Evolutionary conservation across 2,888 invertebrate species (phyloP).

Genomic region (Chaetoderma sp.): DNA sequence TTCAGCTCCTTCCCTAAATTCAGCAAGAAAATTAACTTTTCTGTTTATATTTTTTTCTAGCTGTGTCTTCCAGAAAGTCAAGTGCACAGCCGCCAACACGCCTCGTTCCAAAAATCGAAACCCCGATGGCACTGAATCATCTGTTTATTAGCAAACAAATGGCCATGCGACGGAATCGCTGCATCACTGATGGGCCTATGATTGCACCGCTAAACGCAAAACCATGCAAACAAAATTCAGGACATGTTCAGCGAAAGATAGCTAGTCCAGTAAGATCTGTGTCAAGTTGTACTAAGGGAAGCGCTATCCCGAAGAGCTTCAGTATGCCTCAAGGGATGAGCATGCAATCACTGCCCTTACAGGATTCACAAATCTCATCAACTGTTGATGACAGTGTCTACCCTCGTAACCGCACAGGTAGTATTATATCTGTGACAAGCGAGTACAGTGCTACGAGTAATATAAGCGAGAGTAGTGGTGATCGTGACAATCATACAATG

Average conservation of each 20-base stretch:
- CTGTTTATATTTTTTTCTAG: conserved; percentile 43
- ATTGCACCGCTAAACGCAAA: conserved; percentile 50
- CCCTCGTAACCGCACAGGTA: background rate
- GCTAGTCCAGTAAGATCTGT: no score
- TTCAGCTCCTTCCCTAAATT: no score
- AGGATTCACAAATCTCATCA: background rate
- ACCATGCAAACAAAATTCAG: background rate
- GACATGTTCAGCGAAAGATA: background rate
- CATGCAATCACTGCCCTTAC: no score
- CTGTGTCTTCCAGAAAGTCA: conserved; percentile 55
- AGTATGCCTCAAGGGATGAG: no score
- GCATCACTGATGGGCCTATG: conserved; percentile 57
- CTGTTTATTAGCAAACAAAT: conserved; percentile 58
- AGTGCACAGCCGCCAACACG: conserved; percentile 33
- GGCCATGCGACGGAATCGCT: conserved; percentile 45
- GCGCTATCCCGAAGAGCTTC: background rate
- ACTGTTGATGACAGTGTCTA: background rate
- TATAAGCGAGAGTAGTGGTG: background rate
- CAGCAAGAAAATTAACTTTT: no score
- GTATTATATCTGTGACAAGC: background rate
- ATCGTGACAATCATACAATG: background rate
- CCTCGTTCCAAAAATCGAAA: conserved; percentile 57
- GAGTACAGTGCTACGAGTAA: conserved; percentile 6
- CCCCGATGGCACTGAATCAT: conserved; percentile 65
- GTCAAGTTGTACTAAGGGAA: background rate